Percentiles rank a stretch among this genome's conserved stretches.
These are phyloP conservation scores for Chauna torquata DNA, from an alignment of 2,113 vertebrate species.

Conservation along the genomic window DNA sequence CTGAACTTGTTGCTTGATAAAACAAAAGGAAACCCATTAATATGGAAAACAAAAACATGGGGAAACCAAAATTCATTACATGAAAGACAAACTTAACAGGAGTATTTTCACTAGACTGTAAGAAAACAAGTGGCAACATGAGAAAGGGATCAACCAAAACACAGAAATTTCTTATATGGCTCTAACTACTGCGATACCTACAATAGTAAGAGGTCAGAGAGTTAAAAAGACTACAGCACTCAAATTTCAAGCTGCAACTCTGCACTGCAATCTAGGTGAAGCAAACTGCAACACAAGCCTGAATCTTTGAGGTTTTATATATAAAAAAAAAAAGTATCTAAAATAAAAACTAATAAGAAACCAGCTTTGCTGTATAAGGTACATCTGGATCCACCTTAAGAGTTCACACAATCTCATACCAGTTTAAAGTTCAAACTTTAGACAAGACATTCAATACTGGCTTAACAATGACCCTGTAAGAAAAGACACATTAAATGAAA, in stretches of 20 bases:
- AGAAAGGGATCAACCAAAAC: background rate
- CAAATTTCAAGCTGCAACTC: background rate
- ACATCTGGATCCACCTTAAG: background rate
- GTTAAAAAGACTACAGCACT: background rate
- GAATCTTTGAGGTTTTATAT: background rate
- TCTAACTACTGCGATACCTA: background rate
- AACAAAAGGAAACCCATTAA: background rate
- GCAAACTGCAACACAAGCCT: background rate
- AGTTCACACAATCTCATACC: background rate
- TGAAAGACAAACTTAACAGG: background rate
- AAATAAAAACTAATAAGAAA: background rate
- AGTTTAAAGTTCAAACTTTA: background rate
- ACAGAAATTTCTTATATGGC: background rate
- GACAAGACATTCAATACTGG: background rate
- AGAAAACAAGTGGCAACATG: background rate
- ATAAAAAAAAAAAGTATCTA: background rate
- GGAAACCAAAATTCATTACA: background rate
- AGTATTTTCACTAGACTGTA: background rate
- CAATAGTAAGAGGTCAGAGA: background rate
- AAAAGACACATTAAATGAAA: background rate
- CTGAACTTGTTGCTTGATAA: background rate
- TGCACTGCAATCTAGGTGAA: background rate
- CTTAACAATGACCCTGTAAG: background rate
- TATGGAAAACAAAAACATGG: background rate
- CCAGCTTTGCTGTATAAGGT: background rate